These are phyloP conservation scores for Ctenosaura bakeri DNA, from an alignment of 2,797 vertebrate genomes.

Conservation along the genomic window DNA sequence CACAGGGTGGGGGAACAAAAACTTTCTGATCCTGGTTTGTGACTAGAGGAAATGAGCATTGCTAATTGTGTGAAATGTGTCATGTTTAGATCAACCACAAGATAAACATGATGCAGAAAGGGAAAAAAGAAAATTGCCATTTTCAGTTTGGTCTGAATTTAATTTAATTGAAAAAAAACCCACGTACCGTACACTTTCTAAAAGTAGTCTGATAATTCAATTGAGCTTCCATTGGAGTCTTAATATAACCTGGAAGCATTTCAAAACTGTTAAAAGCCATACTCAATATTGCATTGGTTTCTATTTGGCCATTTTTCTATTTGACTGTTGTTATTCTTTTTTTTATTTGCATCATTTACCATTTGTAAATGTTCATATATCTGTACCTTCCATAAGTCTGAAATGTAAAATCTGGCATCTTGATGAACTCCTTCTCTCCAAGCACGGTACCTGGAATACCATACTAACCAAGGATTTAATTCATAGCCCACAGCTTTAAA, in stretches of 20 bases:
- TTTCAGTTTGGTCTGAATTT: neutral
- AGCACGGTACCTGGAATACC: conserved; percentile 91
- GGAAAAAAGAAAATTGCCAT: no score
- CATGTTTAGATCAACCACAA: neutral
- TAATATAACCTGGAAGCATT: neutral
- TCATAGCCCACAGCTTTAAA: conserved; percentile 92
- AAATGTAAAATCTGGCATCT: conserved; percentile 88
- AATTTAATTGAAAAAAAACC: neutral
- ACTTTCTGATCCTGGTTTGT: neutral
- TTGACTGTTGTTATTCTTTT: neutral
- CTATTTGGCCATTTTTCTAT: neutral
- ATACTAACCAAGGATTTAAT: conserved; percentile 96
- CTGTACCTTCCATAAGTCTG: conserved; percentile 95
- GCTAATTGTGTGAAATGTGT: neutral
- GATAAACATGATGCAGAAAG: neutral
- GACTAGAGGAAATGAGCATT: neutral
- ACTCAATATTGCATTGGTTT: neutral
- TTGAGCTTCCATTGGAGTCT: neutral
- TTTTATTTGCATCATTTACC: neutral
- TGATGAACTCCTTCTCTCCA: conserved; percentile 90
- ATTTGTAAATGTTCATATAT: neutral
- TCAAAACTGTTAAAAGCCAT: neutral
- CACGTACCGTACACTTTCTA: no score
- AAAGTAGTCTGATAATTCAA: neutral
- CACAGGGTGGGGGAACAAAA: neutral